These are phyloP conservation scores for Galleria mellonella DNA, from an alignment of 1,140 invertebrate species.

Conservation along the genomic window DNA sequence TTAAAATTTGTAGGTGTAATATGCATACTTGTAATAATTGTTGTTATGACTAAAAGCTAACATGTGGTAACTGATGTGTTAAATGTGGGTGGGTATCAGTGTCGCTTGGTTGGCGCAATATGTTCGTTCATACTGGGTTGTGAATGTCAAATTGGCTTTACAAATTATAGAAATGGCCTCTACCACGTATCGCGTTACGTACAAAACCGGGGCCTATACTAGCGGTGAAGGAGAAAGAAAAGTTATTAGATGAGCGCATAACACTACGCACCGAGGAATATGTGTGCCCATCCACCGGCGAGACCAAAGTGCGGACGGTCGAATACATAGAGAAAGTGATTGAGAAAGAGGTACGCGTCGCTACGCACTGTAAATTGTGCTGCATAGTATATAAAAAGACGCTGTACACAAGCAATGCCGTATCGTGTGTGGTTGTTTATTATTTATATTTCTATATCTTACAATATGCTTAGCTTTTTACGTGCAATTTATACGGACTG, in stretches of 20 bases:
- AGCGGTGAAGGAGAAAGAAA: slow-evolving; percentile 90
- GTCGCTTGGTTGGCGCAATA: slow-evolving; percentile 43
- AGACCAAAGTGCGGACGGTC: slow-evolving; percentile 89
- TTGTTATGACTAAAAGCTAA: slow-evolving; percentile 16
- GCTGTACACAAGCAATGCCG: slow-evolving; percentile 61
- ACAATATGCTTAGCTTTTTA: slow-evolving; percentile 63
- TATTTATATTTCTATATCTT: slow-evolving; percentile 44
- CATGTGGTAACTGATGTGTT: slow-evolving; percentile 9
- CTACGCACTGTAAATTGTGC: slow-evolving; percentile 54
- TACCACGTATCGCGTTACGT: slow-evolving; percentile 87
- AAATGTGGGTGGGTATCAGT: slow-evolving; percentile 28
- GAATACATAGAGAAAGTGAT: slow-evolving; percentile 96
- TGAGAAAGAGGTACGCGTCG: slow-evolving; percentile 90
- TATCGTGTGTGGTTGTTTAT: slow-evolving; percentile 60
- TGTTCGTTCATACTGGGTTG: slow-evolving; percentile 39
- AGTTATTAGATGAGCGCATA: slow-evolving; percentile 91
- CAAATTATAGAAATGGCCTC: slow-evolving; percentile 73
- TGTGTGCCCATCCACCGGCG: slow-evolving; percentile 88
- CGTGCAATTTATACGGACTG: slow-evolving; percentile 25
- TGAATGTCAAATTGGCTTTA: slow-evolving; percentile 69
- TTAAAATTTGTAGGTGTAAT: slow-evolving; percentile 13
- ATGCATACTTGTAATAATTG: slow-evolving; percentile 17
- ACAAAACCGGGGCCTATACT: slow-evolving; percentile 86
- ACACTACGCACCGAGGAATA: slow-evolving; percentile 91
- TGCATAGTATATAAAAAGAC: slow-evolving; percentile 30